Evolutionary conservation across 2,113 vertebrate species (phyloP).

Genomic region (Crotophaga sulcirostris): DNA sequence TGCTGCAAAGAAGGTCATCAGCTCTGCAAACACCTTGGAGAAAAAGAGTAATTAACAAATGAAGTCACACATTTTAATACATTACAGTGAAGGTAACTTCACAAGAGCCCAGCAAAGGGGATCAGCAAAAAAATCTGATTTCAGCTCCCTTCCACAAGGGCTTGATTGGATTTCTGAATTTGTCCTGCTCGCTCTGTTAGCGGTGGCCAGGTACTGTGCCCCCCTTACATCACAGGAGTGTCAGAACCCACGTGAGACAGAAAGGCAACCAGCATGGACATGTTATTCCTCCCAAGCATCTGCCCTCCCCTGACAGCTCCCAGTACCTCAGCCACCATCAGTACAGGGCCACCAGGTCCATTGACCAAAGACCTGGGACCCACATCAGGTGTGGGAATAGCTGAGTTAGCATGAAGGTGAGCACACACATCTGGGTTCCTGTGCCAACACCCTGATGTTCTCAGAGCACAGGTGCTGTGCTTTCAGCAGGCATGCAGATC

Average conservation of each 20-base stretch:
- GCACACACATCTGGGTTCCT: rapidly evolving
- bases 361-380: rapidly evolving
- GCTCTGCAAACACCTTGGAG: background rate
- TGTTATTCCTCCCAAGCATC: rapidly evolving
- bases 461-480: rapidly evolving
- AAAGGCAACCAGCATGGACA: rapidly evolving
- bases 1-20: background rate
- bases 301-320: rapidly evolving
- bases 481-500: rapidly evolving
- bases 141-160: background rate
- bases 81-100: background rate
- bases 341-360: rapidly evolving
- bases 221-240: background rate
- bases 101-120: background rate
- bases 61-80: background rate
- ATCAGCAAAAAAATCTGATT: no score
- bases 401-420: rapidly evolving
- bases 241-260: background rate
- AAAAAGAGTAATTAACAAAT: background rate
- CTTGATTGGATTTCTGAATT: rapidly evolving
- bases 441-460: rapidly evolving
- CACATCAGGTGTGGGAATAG: rapidly evolving
- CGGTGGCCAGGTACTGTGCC: background rate
- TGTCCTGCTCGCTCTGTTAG: rapidly evolving
- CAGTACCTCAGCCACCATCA: no score